Evolutionary conservation across 2,113 vertebrate species (phyloP).

Genomic region (Xiphophorus hellerii): DNA sequence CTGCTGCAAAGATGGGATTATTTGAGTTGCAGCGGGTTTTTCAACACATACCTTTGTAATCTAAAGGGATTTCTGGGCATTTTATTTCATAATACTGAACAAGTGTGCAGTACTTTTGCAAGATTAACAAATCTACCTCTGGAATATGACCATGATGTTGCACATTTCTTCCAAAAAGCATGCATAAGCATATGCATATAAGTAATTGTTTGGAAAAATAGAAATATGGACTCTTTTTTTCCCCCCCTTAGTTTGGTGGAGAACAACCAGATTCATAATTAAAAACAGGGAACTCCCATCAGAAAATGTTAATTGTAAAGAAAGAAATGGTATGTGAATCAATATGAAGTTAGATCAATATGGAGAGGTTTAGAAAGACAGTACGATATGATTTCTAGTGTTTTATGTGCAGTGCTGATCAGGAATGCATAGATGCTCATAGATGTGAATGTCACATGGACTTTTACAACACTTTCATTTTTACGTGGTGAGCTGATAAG

Average conservation of each 20-base stretch:
- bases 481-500: not conserved
- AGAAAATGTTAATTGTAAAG: no score
- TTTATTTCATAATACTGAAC: not conserved
- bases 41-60: not conserved
- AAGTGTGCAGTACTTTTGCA: not conserved
- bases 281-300: no score
- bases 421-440: not conserved
- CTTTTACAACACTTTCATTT: not conserved
- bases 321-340: not conserved
- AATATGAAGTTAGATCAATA: not conserved
- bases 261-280: no score
- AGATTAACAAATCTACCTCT: not conserved
- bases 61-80: not conserved
- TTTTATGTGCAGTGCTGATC: not conserved
- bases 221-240: no score
- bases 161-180: not conserved
- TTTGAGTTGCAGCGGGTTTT: constrained; percentile 26
- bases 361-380: not conserved
- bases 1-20: constrained; percentile 43
- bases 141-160: not conserved
- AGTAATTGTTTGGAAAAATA: not conserved
- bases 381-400: not conserved
- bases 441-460: not conserved
- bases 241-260: no score
- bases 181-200: not conserved